phyloP scores from a whole-genome alignment of 2,797 vertebrate genomes.

The Peromyscus attwateri region DNA sequence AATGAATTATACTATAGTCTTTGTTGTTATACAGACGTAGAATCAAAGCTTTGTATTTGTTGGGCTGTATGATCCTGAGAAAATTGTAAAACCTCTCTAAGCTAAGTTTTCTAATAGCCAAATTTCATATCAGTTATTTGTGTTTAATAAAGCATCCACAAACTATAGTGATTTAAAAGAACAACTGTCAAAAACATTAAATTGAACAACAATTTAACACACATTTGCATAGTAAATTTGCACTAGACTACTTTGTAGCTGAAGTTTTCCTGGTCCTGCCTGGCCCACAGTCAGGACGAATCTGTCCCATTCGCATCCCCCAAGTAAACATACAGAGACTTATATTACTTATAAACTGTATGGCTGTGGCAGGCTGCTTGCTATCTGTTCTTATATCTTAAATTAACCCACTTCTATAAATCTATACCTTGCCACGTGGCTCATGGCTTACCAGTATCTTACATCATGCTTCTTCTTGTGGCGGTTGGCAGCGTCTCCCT shows the following conservation, averaged over 20 bases:
- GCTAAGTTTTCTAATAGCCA: background rate
- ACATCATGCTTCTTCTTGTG: no score
- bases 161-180: background rate
- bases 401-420: no score
- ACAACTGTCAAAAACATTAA: background rate
- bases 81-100: background rate
- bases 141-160: background rate
- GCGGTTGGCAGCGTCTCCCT: no score
- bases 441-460: no score
- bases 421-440: no score
- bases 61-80: background rate
- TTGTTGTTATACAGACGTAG: background rate
- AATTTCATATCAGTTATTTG: background rate
- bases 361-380: no score
- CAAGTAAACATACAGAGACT: no score
- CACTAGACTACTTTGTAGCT: background rate
- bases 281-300: no score
- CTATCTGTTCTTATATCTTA: no score
- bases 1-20: background rate
- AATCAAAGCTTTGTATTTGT: background rate
- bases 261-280: no score
- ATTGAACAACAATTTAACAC: background rate
- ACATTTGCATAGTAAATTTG: background rate
- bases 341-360: no score
- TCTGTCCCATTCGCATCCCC: no score